phyloP scores from a whole-genome alignment of 2,113 vertebrate species.

The Helogale parvula region DNA sequence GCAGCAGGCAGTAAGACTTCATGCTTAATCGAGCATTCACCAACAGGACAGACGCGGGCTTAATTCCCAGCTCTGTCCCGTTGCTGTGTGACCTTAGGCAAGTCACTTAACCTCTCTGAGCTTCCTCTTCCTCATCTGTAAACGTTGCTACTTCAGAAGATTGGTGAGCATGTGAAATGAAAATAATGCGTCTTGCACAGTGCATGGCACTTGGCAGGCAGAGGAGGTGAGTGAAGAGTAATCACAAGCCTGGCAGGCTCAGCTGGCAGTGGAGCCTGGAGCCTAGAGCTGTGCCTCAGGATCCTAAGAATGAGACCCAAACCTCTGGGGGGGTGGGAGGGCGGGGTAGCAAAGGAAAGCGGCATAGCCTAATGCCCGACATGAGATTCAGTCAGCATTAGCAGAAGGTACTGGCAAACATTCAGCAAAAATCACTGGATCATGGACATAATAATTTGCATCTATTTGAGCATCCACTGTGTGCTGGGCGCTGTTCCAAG shows the following conservation, averaged over 20 bases:
- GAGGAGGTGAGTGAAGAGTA: fast-evolving
- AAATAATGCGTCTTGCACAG: background rate
- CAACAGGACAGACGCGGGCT: background rate
- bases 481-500: background rate
- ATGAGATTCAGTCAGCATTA: background rate
- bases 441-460: background rate
- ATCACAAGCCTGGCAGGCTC: too few species aligned
- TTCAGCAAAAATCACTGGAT: background rate
- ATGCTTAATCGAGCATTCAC: background rate
- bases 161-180: background rate
- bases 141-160: background rate
- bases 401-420: background rate
- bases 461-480: background rate
- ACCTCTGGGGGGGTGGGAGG: background rate
- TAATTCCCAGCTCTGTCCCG: background rate
- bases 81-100: constrained; percentile 8
- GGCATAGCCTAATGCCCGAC: background rate
- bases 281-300: background rate
- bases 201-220: background rate
- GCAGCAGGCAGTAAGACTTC: background rate
- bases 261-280: background rate
- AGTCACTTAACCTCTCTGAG: constrained; percentile 19
- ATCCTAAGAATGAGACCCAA: background rate
- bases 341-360: background rate
- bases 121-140: background rate